Evolutionary conservation across 2,888 invertebrate species (phyloP), one percentile per base, ranked within the genome.

Genomic region (Phengaris arion): DNA sequence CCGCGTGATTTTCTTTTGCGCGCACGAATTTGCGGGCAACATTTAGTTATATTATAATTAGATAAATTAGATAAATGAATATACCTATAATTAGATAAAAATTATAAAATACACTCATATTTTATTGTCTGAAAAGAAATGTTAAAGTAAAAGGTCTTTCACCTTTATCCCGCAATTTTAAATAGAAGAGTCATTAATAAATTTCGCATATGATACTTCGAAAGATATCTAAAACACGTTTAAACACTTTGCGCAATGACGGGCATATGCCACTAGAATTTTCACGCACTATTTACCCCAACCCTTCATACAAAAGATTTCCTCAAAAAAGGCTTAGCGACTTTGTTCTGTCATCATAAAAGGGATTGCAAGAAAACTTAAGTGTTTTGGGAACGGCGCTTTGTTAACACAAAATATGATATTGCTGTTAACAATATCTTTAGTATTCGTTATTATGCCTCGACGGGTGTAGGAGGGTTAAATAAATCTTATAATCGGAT

Each of bases 241-340:
- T 74, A 68, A 83, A 81, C 80, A 79, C 79, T 80, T 76, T 78
- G 79, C 80, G 82, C 80, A 79, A 81, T 82, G 80, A 80, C 80
- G 79, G 83, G 82, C 86, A 83, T 84, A 83, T 83, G 86, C 85
- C 84, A 82, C 83, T 84, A 79, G 83, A 83, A 85, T 83, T 78
- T 84, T 84, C 81, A 84, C 85, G 85, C 85, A 81, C 86, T 85
- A 86, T 86, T 86, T 83, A 83, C 82, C 80, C 78, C 80, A 83
- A 82, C 85, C 84, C 83, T 82, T 82, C 80, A 77, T 78, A 75
- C 76, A 76, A 77, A 77, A 76, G 77, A 77, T 75, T 74, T 78
- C 74, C 78, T 78, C 68, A 78, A 78, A 79, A 79, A 77, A 73
- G 57, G 51, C 59, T 51, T 59, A 77, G 54, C 52, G 48, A 74